Conservation (phyloP, 2,113 vertebrate genomes). For the human region GRCh38 chr6:9567501-9568000, state of each 20-base stretch:
- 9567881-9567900: background rate
- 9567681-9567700: too few species aligned
- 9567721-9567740: background rate
- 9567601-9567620: too few species aligned
- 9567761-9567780: background rate
- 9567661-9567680: background rate
- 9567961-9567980: background rate
- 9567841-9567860: background rate
- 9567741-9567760: background rate
- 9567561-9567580: too few species aligned
- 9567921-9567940: background rate
- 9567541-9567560: too few species aligned
- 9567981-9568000: background rate
- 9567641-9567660: too few species aligned
- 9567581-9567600: too few species aligned
- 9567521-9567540: too few species aligned
- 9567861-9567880: background rate
- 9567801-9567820: background rate
- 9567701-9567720: background rate
- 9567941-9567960: background rate
- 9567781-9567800: background rate
- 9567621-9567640: too few species aligned
- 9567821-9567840: background rate
- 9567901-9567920: background rate
- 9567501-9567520: too few species aligned